Evolutionary conservation across 2,888 invertebrate species (phyloP), one percentile per base, ranked within the genome.

Genomic region (Heliconius charithonia): DNA sequence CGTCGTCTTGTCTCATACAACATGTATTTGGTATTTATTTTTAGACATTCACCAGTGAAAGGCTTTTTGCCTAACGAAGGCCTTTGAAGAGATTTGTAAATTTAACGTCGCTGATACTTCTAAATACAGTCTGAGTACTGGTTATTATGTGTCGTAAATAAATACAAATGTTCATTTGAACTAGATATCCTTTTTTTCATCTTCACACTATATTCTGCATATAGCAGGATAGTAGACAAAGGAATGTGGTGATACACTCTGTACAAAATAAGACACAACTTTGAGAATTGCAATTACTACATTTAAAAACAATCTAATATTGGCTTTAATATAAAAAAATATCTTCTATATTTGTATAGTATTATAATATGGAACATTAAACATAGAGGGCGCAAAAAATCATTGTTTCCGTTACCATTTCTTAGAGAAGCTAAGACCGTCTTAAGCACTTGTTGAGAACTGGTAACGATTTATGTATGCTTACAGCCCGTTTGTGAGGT

Each of bases 31-130:
- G 62, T 65, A 74, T 74, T 74, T 74, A 74, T 74, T 74, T 74
- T 63, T 63, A 74, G 41, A 74, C 63, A 63, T 63, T 74, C 63
- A 45, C 63, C 63, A 67, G 62, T 80, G 78, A 81, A 80, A 72
- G 56, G 81, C 66, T 56, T 76, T 79, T 79, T 74, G 72, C 72
- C 71, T 80, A 79, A 80, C 79, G 80, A 80, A 73, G 80, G 75
- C 72, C 76, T 76, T 79, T 79, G 70, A 80, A 75, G 25, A 79
- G 77, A 79, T 76, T 80, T 76, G 75, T 72, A 78, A 78, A 80
- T 78, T 76, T 77, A 51, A 78, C 75, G 62, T 77, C 70, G 70
- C 77, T 75, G 78, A 71, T 78, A 73, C 59, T 73, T 78, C 63
- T 78, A 80, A 80, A 79, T 79, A 77, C 77, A 65, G 76, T 79